Base-by-base conservation (phyloP, 2,888 invertebrate species). In the Caenorhabditis sp. region DNA sequence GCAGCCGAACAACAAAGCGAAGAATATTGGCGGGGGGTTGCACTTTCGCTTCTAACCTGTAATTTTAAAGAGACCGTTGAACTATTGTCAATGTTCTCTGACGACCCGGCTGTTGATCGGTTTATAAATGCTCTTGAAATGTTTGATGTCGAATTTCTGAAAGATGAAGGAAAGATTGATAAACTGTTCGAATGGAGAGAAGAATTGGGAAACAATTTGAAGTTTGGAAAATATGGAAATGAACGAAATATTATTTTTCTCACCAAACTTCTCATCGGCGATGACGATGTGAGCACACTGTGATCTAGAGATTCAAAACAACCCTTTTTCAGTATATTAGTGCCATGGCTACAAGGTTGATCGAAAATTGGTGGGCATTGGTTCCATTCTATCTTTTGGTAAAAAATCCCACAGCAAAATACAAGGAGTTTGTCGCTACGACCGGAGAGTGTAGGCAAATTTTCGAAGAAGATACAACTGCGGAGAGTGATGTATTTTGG, bases 301-400 rank as follows among this genome's bases (percentile, higher is more conserved):
- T 2, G 10, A 53, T 6, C 8, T 53, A 6, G 8, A 19, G 5
- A 51, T 19, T 51, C n/a, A 19, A 5, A 51, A 17, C 6, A 8
- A 21, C 4, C 6, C 6, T 51, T 36, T 55, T 66, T 21, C 54
- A 71, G 50, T 66, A 68, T 21, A 27, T 79, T 5, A 5, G 17
- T 1, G 62, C 66, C 14, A 61, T 70, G 58, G 73, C 77, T 14
- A 58, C 62, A 5, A 26, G 51, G 36, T 19, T 77, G 1, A 31
- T 76, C 0, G 14, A 55, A 1, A 51, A 77, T 19, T 79, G 79
- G 79, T 79, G 79, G 79, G 63, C 76, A 14, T 54, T 77, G n/a
- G 58, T 79, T 23, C 79, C 79, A 3, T 75, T 79, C 50, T 75
- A 66, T 43, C 66, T 79, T 2, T 58, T 79, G 1, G 67, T 70